These are phyloP conservation scores for Solea solea DNA, from an alignment of 2,113 vertebrate species.

Conservation along the genomic window DNA sequence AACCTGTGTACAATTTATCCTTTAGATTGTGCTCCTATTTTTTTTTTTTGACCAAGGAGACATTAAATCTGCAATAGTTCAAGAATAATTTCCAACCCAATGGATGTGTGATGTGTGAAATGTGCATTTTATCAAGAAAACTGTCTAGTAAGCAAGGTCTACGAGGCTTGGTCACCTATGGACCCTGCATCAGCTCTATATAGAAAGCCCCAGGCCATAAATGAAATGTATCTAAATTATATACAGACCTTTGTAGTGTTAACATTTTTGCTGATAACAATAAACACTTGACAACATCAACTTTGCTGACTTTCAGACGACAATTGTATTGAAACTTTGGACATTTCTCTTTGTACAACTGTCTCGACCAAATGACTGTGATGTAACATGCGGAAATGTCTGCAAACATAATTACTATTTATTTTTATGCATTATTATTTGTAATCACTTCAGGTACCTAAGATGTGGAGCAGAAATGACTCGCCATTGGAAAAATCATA, in stretches of 20 bases:
- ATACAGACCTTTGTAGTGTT: constrained; percentile 34
- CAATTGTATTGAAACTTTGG: neutral
- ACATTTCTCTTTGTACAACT: neutral
- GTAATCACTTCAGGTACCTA: too few species aligned
- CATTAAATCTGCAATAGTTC: constrained; percentile 24
- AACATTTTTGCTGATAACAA: constrained; percentile 46
- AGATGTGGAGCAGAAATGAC: too few species aligned
- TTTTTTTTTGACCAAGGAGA: constrained; percentile 2
- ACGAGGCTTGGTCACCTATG: constrained; percentile 17
- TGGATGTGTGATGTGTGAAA: constrained; percentile 48
- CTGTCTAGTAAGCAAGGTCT: constrained; percentile 27
- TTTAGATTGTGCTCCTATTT: constrained; percentile 13
- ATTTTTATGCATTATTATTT: too few species aligned
- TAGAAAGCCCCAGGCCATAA: constrained; percentile 42
- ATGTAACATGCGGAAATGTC: too few species aligned
- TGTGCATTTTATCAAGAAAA: constrained; percentile 27
- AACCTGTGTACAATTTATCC: constrained; percentile 22
- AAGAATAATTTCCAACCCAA: constrained; percentile 17
- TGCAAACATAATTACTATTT: too few species aligned
- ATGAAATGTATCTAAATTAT: constrained; percentile 42
- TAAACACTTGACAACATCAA: constrained; percentile 52
- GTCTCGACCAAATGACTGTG: too few species aligned
- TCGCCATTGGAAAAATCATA: too few species aligned
- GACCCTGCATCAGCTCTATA: constrained; percentile 26
- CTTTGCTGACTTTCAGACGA: constrained; percentile 11